Evolutionary conservation across 1,140 invertebrate species (phyloP).

Genomic region (Leptinotarsa lineolata): DNA sequence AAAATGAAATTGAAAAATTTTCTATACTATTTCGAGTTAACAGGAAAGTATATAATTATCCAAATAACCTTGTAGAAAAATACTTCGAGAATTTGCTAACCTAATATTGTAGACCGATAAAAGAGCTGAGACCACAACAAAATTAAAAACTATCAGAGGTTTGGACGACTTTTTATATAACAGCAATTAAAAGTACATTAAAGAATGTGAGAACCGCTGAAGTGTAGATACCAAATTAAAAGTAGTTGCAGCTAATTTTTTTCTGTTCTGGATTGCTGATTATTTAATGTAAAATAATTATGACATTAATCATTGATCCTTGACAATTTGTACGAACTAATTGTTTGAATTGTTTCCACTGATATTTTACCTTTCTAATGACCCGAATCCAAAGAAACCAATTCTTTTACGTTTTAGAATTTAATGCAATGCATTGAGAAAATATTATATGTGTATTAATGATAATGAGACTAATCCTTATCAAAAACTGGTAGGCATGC

Average conservation of each 20-base stretch:
- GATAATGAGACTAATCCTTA: too few species aligned
- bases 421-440: too few species aligned
- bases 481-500: too few species aligned
- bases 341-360: background rate
- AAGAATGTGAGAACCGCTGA: slow-evolving; percentile 14
- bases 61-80: too few species aligned
- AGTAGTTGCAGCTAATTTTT: slow-evolving; percentile 14
- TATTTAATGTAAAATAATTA: slow-evolving; percentile 11
- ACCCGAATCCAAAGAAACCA: background rate
- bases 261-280: slow-evolving; percentile 9
- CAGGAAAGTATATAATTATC: too few species aligned
- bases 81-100: too few species aligned
- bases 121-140: too few species aligned
- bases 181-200: slow-evolving; percentile 19
- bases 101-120: too few species aligned
- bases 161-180: background rate
- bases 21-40: too few species aligned
- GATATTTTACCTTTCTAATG: slow-evolving; percentile 21
- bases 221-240: slow-evolving; percentile 3
- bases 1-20: too few species aligned
- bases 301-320: slow-evolving; percentile 16
- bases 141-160: too few species aligned
- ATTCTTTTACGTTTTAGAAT: background rate
- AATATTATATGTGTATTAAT: too few species aligned
- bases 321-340: slow-evolving; percentile 10